Evolutionary conservation across 2,797 vertebrate species (phyloP).

Genomic region (Sarcoramphus papa): DNA sequence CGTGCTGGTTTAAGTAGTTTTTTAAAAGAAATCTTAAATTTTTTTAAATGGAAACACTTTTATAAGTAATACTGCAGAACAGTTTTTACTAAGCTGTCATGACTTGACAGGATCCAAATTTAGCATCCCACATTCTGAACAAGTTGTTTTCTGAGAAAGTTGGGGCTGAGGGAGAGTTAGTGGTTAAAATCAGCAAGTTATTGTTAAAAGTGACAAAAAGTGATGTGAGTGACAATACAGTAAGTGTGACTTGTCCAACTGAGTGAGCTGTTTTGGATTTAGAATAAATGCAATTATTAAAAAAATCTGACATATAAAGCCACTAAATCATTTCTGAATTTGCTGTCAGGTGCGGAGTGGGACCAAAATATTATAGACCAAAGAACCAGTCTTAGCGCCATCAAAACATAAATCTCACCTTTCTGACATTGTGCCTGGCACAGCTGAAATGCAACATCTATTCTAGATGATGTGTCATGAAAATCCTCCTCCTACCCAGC

Average conservation of each 20-base stretch:
- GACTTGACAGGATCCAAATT: constrained; percentile 68
- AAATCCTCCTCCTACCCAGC: neutral
- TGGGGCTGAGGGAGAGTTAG: neutral
- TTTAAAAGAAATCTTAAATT: constrained; percentile 44
- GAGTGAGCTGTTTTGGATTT: neutral
- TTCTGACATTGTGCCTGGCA: neutral
- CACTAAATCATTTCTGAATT: constrained; percentile 11
- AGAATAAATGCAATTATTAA: constrained; percentile 33
- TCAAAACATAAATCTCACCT: neutral
- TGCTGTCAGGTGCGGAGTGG: neutral
- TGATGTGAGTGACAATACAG: neutral
- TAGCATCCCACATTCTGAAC: constrained; percentile 53
- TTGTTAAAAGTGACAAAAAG: constrained; percentile 60
- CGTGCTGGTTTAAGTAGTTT: constrained; percentile 13
- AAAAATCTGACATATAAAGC: neutral
- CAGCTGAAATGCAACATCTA: neutral
- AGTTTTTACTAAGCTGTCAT: constrained; percentile 66
- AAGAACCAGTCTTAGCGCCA: neutral
- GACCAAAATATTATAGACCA: neutral
- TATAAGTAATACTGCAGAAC: constrained; percentile 47
- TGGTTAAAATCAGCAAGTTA: constrained; percentile 58
- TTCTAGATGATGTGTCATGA: neutral
- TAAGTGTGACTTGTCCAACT: constrained; percentile 26
- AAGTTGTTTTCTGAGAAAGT: constrained; percentile 57
- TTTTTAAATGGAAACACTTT: constrained; percentile 67